Percentiles rank a stretch among this genome's conserved stretches.
phyloP scores from a whole-genome alignment of 2,797 vertebrate species.

The Siniperca undulata region DNA sequence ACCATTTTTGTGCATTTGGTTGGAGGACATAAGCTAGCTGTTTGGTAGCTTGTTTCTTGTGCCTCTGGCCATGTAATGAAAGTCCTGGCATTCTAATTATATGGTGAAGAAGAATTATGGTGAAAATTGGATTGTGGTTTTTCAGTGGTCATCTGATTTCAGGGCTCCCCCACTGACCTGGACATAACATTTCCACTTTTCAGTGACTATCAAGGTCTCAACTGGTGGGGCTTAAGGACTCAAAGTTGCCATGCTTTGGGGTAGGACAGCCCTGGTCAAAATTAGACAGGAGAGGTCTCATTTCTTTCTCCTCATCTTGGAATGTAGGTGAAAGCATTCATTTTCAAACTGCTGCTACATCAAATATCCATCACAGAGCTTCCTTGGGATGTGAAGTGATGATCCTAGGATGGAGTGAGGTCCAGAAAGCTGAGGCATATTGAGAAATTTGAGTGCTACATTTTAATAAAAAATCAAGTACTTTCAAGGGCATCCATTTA shows the following conservation, averaged over 20 bases:
- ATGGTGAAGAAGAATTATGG: conserved; percentile 27
- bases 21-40: conserved; percentile 77
- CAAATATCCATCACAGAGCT: conserved; percentile 60
- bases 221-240: conserved; percentile 8
- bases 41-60: conserved; percentile 72
- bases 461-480: conserved; percentile 55
- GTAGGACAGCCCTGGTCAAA: conserved; percentile 6
- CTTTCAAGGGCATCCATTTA: conserved; percentile 43
- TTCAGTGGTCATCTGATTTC: conserved; percentile 28
- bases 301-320: conserved; percentile 14
- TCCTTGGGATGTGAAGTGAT: conserved; percentile 39
- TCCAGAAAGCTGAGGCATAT: conserved; percentile 23
- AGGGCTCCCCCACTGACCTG: not conserved
- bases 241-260: not conserved
- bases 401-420: conserved; percentile 29
- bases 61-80: conserved; percentile 85
- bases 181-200: not conserved
- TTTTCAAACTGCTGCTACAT: conserved; percentile 64
- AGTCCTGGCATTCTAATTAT: conserved; percentile 83
- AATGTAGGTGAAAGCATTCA: conserved; percentile 52
- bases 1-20: conserved; percentile 61
- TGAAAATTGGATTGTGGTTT: conserved; percentile 18
- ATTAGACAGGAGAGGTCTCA: conserved; percentile 16
- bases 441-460: conserved; percentile 47
- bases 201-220: not conserved